These are phyloP conservation scores for Carettochelys insculpta DNA, from an alignment of 2,113 vertebrate species.

Conservation along the genomic window DNA sequence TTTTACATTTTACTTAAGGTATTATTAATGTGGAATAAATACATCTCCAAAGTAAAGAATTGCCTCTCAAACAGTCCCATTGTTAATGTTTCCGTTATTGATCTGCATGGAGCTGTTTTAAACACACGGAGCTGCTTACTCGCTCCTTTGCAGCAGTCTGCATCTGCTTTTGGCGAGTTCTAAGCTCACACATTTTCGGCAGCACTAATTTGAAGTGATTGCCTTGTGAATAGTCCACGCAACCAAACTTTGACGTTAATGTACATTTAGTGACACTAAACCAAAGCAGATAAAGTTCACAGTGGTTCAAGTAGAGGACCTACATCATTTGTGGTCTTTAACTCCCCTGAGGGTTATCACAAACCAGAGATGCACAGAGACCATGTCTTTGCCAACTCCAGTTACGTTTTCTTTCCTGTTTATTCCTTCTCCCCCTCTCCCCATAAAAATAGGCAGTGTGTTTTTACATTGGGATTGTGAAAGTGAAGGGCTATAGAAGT, in stretches of 20 bases:
- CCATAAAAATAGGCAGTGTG: conserved; percentile 34
- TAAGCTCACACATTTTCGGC: conserved; percentile 58
- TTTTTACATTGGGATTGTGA: conserved; percentile 12
- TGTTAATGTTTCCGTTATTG: conserved; percentile 53
- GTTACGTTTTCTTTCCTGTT: conserved; percentile 15
- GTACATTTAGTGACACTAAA: conserved; percentile 69
- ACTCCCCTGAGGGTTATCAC: background rate
- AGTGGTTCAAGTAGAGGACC: conserved; percentile 56
- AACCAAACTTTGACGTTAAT: conserved; percentile 61
- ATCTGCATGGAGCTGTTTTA: conserved; percentile 56
- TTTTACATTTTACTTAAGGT: conserved; percentile 52
- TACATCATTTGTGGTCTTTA: conserved; percentile 45
- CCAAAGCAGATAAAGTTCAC: conserved; percentile 45
- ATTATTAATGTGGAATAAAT: conserved; percentile 57
- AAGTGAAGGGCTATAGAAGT: conserved; percentile 35
- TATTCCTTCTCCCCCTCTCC: background rate
- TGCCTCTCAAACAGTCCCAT: conserved; percentile 42
- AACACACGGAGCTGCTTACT: background rate
- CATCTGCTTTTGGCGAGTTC: conserved; percentile 59
- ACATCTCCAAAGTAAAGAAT: conserved; percentile 47
- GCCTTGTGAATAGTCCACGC: conserved; percentile 73
- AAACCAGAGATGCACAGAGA: background rate
- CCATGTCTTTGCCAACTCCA: conserved; percentile 17
- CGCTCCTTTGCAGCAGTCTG: conserved; percentile 44
- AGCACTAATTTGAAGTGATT: conserved; percentile 71